Evolutionary conservation across 2,113 vertebrate genomes (phyloP), one percentile per base, ranked within the genome.

Genomic region (Calidris pugnax): DNA sequence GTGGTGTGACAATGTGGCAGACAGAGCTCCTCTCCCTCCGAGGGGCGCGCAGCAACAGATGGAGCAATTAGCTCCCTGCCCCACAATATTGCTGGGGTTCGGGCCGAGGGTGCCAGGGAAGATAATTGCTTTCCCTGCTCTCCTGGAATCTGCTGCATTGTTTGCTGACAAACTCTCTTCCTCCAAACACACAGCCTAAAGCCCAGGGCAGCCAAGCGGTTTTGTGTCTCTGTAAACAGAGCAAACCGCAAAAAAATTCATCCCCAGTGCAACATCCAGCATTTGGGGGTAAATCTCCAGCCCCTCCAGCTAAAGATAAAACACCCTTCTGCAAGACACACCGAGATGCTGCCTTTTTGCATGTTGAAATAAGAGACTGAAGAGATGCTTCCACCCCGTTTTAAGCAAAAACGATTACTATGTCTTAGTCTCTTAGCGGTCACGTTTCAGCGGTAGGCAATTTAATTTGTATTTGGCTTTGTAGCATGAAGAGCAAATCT

Each of bases 11-110:
- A 41, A 23, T 0, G 41, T 15, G 47, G 69, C 80, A 89, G 24
- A 8, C 81, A 57, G 13, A 56, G 21, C 64, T 67, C 77, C 56
- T 30, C 67, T 82, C 78, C 89, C 85, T 50, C 15, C 0, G 3
- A 77, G 43, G 22, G 82, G 23, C 51, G 47, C 90, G 23, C 11
- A 83, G 93, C 92, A 94, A 76, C 94, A 96, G 96, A 96, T 87
- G 95, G 64, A 97, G 55, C 85, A 72, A 78, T 84, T 27, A 94
- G 67, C 91, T 94, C 87, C 87, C 85, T 75, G 92, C 84, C 93
- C 92, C 96, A 43, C 83, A 37, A 2, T 6, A 84, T 1, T 71
- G 76, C 81, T 23, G 30, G 5, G 17, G 55, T 73, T 63, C 8
- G 71, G 84, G 39, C 51, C 3, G 55, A 60, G 89, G 79, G n/a